Evolutionary conservation across 2,113 vertebrate species (phyloP).

Genomic region (Silurus meridionalis): DNA sequence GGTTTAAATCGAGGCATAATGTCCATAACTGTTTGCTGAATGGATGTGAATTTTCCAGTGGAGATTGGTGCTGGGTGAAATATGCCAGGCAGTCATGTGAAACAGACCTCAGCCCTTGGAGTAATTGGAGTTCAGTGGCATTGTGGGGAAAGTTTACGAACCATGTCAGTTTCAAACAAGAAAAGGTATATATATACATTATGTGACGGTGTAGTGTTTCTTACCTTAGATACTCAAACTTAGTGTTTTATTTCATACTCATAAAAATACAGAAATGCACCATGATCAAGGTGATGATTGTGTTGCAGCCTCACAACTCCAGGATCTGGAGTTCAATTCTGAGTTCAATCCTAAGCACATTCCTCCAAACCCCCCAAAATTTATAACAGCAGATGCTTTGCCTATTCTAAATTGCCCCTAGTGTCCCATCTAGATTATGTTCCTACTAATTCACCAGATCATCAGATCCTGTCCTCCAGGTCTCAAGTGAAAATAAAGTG

Average conservation of each 20-base stretch:
- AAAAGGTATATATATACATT: slow-evolving; percentile 4
- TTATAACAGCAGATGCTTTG: neutral
- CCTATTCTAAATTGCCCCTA: neutral
- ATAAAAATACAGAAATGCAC: neutral
- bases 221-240: slow-evolving; percentile 16
- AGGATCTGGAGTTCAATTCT: neutral
- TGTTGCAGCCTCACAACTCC: neutral
- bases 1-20: slow-evolving; percentile 60
- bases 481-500: neutral
- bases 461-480: neutral
- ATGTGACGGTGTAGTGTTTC: neutral
- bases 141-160: slow-evolving; percentile 43
- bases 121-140: slow-evolving; percentile 45
- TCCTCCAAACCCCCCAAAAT: neutral
- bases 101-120: slow-evolving; percentile 26
- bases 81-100: slow-evolving; percentile 23
- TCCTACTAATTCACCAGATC: neutral
- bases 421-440: neutral
- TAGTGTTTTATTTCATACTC: neutral
- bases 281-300: neutral
- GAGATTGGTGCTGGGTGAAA: slow-evolving; percentile 37
- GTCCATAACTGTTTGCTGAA: slow-evolving; percentile 54
- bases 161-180: slow-evolving; percentile 40
- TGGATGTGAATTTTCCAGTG: slow-evolving; percentile 38
- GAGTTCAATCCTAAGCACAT: neutral